Base-by-base conservation (phyloP, 1,140 invertebrate genomes). In the Drosophila suzukii region DNA sequence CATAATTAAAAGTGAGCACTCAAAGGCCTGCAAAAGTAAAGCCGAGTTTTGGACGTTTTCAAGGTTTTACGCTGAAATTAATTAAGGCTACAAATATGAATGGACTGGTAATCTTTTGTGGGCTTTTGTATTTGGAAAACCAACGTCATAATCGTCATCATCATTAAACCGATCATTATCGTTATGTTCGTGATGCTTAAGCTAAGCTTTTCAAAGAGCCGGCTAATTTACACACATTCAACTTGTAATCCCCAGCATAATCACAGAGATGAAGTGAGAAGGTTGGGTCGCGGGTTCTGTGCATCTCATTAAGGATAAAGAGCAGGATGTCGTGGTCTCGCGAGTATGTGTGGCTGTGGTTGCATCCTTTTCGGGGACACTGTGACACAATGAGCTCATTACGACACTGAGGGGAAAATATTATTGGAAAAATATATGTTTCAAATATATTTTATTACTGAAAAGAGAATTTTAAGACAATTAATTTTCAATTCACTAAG, bases 1-100 rank as follows among this genome's bases (percentile, higher is more conserved):
- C 56, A 54, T 75, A 86, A 84, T 84, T 86, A 86, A 86, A 86
- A 84, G 72, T 60, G 59, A 34, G 55, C 56, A 66, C 59, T 47
- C 36, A 71, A 71, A 71, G 24, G 63, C 50, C 17, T 13, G 13
- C 56, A 30, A 44, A 51, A 56, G 53, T 15, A 6, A 17, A 17
- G 32, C 17, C 44, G 36, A 34, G 36, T 77, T 76, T 88, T 66
- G 38, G 58, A 68, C 51, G 67, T 51, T 66, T 83, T 89, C 82
- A 86, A 83, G 83, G 84, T 60, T 81, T 65, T 30, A 24, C 20
- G 15, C 51, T n/a, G 49, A 62, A 71, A 76, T 72, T 88, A 82
- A 78, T 78, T 67, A 75, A 55, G 55, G 39, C n/a, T 47, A 55
- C 6, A 43, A 30, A 54, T 54, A 38, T 50, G 46, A 74, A 55